A percentile compares a stretch with the other conserved stretches of the same genome.
Evolutionary conservation across 2,888 invertebrate species (phyloP).

Genomic region (Polydrusus cervinus): DNA sequence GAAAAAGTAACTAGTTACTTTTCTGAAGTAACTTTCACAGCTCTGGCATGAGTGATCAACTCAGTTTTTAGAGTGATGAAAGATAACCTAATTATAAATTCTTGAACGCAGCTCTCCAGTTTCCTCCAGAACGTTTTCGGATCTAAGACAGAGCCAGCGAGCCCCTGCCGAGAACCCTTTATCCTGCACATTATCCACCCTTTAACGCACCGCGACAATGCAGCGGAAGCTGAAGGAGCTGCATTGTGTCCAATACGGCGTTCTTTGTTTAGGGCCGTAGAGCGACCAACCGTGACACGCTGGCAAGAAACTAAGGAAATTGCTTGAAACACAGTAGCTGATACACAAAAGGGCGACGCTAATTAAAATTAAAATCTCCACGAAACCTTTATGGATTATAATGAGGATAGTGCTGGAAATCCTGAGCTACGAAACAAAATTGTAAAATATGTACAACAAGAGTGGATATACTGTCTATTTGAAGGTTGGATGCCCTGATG

Average conservation of each 20-base stretch:
- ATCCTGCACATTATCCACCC: slow-evolving; percentile 69
- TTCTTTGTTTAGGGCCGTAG: slow-evolving; percentile 55
- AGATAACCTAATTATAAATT: background rate
- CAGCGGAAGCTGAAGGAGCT: slow-evolving; percentile 71
- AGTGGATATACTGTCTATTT: too few relatives aligned
- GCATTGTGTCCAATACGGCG: slow-evolving; percentile 69
- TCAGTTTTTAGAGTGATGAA: too few relatives aligned
- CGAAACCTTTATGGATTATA: slow-evolving; percentile 46
- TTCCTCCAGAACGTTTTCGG: slow-evolving; percentile 21
- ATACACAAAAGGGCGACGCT: slow-evolving; percentile 65
- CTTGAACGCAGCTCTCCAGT: slow-evolving; percentile 12
- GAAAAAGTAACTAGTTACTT: too few relatives aligned
- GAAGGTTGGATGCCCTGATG: too few relatives aligned
- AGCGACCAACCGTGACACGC: slow-evolving; percentile 67
- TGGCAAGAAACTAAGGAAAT: slow-evolving; percentile 68
- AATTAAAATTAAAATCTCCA: slow-evolving; percentile 70
- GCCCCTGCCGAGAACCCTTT: slow-evolving; percentile 51
- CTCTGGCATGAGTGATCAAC: too few relatives aligned
- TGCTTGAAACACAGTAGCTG: slow-evolving; percentile 68
- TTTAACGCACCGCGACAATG: slow-evolving; percentile 72
- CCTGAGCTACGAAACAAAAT: too few relatives aligned
- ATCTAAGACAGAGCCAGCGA: slow-evolving; percentile 35
- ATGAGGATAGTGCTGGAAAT: background rate
- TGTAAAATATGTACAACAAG: too few relatives aligned
- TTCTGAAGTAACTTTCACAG: too few relatives aligned